A percentile compares a stretch with the other conserved stretches of the same genome.
phyloP scores from a whole-genome alignment of 1,140 invertebrate species.

The Bombus waltoni region DNA sequence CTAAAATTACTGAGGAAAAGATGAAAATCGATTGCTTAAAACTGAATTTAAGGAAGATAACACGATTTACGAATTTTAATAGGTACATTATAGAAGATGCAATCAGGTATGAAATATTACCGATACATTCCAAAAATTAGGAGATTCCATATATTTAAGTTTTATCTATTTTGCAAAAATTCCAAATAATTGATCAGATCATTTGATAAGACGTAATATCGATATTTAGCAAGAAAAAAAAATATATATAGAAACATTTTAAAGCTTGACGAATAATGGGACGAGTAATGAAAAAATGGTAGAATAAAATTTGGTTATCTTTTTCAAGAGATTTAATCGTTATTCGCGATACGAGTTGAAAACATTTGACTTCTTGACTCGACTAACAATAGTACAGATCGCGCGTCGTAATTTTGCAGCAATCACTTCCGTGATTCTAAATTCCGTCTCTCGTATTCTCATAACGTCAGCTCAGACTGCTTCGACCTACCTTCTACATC shows the following conservation, averaged over 20 bases:
- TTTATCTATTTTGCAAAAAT: not conserved
- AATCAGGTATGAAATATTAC: not conserved
- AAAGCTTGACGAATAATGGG: not conserved
- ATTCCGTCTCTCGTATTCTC: conserved; percentile 57
- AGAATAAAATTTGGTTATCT: not conserved
- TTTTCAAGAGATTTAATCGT: not conserved
- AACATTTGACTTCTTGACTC: conserved; percentile 1
- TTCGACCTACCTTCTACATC: conserved; percentile 19
- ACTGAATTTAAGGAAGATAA: too few species aligned
- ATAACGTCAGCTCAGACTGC: conserved; percentile 50
- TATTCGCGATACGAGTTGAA: not conserved
- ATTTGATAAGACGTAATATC: not conserved
- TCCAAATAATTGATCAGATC: not conserved
- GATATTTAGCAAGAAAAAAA: not conserved
- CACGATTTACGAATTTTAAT: not conserved
- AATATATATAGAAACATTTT: not conserved
- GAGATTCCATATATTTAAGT: not conserved
- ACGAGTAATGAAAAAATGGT: not conserved
- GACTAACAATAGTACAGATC: conserved; percentile 43
- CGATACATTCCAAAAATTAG: not conserved
- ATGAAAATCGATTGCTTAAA: not conserved
- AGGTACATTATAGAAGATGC: not conserved
- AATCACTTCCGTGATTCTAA: conserved; percentile 64
- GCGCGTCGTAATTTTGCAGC: conserved; percentile 61
- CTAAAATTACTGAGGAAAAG: not conserved